Evolutionary conservation across 1,140 invertebrate species (phyloP), one percentile per base, ranked within the genome.

Genomic region (Agrypnia vestita): DNA sequence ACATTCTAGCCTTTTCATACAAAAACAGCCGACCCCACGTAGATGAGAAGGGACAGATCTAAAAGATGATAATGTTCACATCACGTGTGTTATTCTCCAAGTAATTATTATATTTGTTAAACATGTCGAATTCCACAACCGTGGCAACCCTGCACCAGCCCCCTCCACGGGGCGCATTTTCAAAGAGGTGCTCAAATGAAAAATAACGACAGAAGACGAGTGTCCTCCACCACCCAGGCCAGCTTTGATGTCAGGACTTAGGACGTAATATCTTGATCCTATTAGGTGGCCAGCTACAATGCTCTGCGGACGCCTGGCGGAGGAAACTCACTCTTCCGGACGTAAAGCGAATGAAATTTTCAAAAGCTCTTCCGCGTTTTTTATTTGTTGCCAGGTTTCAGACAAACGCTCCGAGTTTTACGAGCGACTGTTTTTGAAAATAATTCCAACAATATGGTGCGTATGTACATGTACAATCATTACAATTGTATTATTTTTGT

Each of bases 251-350:
- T 82, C 75, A 56, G 55, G 78, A 78, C 81, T 82, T 80, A 82
- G 46, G 61, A 44, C 73, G 25, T 82, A 82, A 82, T 82, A 82
- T 82, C 75, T 82, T 82, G 78, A 82, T 82, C 81, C 81, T 82
- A 77, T 82, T 82, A 82, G 77, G 21, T 76, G 46, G 49, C 69
- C 43, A 15, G 67, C 17, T 47, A 64, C 75, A 77, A 67, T 77
- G 12, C 11, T 51, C 67, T 15, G 17, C n/a, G 44, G 17, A 17
- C 15, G 64, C 35, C 25, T 67, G 62, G 11, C 44, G 62, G 62
- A 43, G 25, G 35, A 64, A 67, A 62, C 25, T 44, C 61, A 49
- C 15, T 73, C 78, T 61, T 62, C 44, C 44, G 78, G 69, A 79
- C 17, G 47, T 78, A 78, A 80, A 80, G 43, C 59, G 78, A 77